A percentile compares a stretch with the other conserved stretches of the same genome.
Evolutionary conservation across 2,113 vertebrate species (phyloP).

Genomic region (Glareola pratincola): DNA sequence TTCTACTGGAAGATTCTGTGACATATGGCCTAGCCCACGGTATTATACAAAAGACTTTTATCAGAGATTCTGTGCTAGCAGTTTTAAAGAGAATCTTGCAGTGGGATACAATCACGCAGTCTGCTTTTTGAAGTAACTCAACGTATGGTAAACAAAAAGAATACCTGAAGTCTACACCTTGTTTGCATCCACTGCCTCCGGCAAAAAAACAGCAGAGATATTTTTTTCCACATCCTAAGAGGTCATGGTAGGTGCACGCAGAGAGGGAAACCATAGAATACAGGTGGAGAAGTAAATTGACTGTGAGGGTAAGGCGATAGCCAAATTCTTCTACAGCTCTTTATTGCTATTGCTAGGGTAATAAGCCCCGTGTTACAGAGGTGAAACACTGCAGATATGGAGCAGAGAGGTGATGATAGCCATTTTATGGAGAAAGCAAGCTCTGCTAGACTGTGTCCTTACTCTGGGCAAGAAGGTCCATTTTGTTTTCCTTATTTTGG

Average conservation of each 20-base stretch:
- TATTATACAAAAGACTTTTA: not conserved
- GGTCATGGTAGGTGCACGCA: not conserved
- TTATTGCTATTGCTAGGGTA: not conserved
- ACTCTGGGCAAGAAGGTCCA: not conserved
- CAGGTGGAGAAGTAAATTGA: not conserved
- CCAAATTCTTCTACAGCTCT: not conserved
- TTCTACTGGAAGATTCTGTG: not conserved
- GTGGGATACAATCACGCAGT: not conserved
- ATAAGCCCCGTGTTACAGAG: not conserved
- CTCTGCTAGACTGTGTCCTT: not conserved
- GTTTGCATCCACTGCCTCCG: accelerated
- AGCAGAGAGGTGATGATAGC: not conserved
- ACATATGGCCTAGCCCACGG: not conserved
- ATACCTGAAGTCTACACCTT: not conserved
- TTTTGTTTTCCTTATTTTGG: not conserved
- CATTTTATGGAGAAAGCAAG: not conserved
- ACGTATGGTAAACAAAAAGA: not conserved
- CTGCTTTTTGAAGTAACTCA: not conserved
- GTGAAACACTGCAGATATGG: not conserved
- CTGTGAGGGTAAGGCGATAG: not conserved
- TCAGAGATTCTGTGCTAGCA: not conserved
- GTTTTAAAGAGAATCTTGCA: not conserved
- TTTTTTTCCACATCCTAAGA: not conserved
- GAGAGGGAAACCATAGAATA: not conserved
- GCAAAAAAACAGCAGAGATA: not conserved